Conservation (phyloP, 2,888 invertebrate genomes). For the Synanthedon myopaeformis region DNA sequence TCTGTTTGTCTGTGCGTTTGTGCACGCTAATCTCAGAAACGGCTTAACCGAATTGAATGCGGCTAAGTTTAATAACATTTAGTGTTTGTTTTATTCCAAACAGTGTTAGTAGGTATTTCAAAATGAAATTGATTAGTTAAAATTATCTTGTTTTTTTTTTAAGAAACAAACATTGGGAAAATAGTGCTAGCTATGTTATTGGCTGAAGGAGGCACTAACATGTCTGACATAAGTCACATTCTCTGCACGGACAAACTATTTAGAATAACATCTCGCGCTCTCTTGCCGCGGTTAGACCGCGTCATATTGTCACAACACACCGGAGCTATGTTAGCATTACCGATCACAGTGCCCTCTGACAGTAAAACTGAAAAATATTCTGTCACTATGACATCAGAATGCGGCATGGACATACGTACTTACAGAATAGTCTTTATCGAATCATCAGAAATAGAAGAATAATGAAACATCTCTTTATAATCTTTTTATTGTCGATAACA, state of each 20-base stretch:
- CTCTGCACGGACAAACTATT: conserved; percentile 33
- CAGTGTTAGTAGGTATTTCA: no score
- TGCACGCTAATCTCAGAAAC: no score
- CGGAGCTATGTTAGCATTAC: conserved; percentile 28
- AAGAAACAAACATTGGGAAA: conserved; percentile 48
- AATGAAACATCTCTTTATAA: no score
- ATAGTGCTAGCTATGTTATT: conserved; percentile 45
- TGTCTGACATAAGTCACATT: conserved; percentile 46
- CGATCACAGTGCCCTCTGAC: conserved; percentile 32
- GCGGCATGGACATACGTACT: conserved; percentile 56
- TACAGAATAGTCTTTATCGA: conserved; percentile 45
- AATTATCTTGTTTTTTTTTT: conserved; percentile 10
- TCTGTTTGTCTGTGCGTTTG: no score
- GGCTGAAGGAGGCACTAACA: conserved; percentile 44
- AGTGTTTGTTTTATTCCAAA: no score
- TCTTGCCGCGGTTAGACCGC: conserved; percentile 32
- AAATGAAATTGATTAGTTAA: conserved; percentile 35
- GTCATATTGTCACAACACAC: conserved; percentile 39
- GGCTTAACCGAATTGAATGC: no score
- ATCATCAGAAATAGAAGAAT: conserved; percentile 1
- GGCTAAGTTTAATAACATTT: no score
- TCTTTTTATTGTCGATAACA: no score
- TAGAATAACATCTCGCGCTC: conserved; percentile 31
- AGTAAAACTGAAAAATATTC: conserved; percentile 43
- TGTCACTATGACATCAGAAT: conserved; percentile 49